These are phyloP conservation scores for Phyto melanocephala DNA, from an alignment of 2,888 invertebrate species.

Conservation along the genomic window DNA sequence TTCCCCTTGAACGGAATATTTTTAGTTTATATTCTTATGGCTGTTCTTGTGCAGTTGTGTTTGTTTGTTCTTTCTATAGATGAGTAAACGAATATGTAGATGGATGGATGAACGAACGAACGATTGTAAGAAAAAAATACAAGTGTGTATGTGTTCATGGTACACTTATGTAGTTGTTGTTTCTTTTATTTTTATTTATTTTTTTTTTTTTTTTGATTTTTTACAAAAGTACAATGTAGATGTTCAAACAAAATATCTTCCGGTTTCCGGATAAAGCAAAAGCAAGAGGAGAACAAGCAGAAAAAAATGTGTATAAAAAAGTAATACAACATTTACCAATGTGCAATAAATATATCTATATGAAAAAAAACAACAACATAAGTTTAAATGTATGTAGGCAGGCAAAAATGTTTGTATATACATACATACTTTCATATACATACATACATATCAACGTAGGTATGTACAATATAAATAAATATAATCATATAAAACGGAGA, in stretches of 20 bases:
- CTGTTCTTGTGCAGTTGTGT: not conserved
- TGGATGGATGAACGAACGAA: conserved; percentile 6
- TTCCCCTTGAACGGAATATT: conserved; percentile 51
- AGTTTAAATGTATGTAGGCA: not conserved
- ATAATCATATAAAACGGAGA: conserved; percentile 36
- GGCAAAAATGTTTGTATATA: no score
- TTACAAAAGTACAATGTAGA: conserved; percentile 41
- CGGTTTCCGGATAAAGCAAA: conserved; percentile 62
- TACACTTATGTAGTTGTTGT: conserved; percentile 44
- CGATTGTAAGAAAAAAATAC: conserved; percentile 21
- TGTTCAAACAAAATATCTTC: conserved; percentile 65
- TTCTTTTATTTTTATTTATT: not conserved
- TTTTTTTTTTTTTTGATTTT: no score
- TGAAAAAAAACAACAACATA: not conserved
- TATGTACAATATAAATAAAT: not conserved
- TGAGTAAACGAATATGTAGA: conserved; percentile 20
- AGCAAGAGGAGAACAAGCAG: conserved; percentile 28
- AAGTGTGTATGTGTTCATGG: not conserved
- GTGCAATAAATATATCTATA: conserved; percentile 15
- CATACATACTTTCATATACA: no score
- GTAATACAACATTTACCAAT: conserved; percentile 46
- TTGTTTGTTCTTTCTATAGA: not conserved
- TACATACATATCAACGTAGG: no score
- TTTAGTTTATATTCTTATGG: conserved; percentile 17
- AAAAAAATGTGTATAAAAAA: not conserved